Evolutionary conservation across 2,888 invertebrate genomes (phyloP).

Genomic region (Chalcosyrphus nemorum): DNA sequence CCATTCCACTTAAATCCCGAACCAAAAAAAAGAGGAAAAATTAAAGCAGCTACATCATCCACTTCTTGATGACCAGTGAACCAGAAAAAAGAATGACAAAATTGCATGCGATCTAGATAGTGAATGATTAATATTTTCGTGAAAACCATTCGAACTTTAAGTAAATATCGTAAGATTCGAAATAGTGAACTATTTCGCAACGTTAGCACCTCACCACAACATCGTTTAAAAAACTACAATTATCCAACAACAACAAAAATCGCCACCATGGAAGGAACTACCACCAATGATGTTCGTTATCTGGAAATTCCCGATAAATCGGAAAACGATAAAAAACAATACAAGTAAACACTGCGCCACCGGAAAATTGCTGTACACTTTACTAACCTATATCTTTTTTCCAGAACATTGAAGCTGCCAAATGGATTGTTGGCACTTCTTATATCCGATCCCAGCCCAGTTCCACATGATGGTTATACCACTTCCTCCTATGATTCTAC

Average conservation of each 20-base stretch:
- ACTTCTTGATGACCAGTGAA: not conserved
- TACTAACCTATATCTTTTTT: slow-evolving; percentile 1
- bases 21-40: not conserved
- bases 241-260: slow-evolving; percentile 26
- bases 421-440: slow-evolving; percentile 89
- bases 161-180: not conserved
- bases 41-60: not conserved
- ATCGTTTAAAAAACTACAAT: not conserved
- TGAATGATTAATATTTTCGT: slow-evolving; percentile 13
- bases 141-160: not conserved
- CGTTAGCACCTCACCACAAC: not conserved
- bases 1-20: slow-evolving; percentile 19
- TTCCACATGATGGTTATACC: slow-evolving; percentile 78
- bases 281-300: slow-evolving; percentile 75
- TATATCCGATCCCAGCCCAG: slow-evolving; percentile 85
- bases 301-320: slow-evolving; percentile 87
- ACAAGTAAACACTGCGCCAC: too few relatives aligned
- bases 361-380: too few relatives aligned
- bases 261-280: slow-evolving; percentile 19
- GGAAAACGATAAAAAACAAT: slow-evolving; percentile 89
- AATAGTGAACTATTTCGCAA: not conserved
- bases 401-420: slow-evolving; percentile 85
- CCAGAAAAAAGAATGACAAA: slow-evolving; percentile 7
- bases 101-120: slow-evolving; percentile 3
- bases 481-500: slow-evolving; percentile 76